phyloP scores from a whole-genome alignment of 2,113 vertebrate genomes.

The Pollachius pollachius region DNA sequence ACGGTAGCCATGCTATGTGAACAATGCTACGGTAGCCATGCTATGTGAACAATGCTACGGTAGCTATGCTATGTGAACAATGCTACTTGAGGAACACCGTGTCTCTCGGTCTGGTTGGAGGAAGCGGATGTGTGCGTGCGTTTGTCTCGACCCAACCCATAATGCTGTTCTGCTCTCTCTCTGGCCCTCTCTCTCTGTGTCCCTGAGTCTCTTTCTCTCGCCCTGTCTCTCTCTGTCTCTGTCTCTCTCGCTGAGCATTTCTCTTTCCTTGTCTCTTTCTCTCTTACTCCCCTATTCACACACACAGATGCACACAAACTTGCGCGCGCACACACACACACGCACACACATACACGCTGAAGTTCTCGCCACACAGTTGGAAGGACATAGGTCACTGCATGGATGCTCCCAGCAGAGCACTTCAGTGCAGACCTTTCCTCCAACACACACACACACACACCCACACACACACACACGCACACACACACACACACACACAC shows the following conservation, averaged over 20 bases:
- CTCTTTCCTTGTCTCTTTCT: background rate
- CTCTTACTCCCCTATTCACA: conserved; percentile 28
- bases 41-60: too few relatives aligned
- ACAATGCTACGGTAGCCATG: too few relatives aligned
- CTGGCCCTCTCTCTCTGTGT: conserved; percentile 16
- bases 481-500: conserved; percentile 5
- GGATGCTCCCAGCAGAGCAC: conserved; percentile 67
- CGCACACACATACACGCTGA: conserved; percentile 44
- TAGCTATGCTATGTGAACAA: too few relatives aligned
- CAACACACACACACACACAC: conserved; percentile 44
- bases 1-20: too few relatives aligned
- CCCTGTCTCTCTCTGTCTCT: too few relatives aligned
- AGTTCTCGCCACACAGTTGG: conserved; percentile 66
- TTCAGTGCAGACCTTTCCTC: conserved; percentile 57
- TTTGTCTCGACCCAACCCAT: background rate
- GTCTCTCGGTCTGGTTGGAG: conserved; percentile 21
- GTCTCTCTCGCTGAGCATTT: too few relatives aligned
- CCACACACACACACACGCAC: conserved; percentile 27
- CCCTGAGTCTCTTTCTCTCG: too few relatives aligned
- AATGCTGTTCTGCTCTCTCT: too few relatives aligned
- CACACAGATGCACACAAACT: conserved; percentile 36
- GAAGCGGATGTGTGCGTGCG: conserved; percentile 37
- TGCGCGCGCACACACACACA: conserved; percentile 33
- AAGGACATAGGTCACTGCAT: conserved; percentile 71
- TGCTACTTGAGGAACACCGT: too few relatives aligned